Percentiles rank a stretch among this genome's conserved stretches.
These are phyloP conservation scores for Stenurella melanura DNA, from an alignment of 2,888 invertebrate species.

Conservation along the genomic window DNA sequence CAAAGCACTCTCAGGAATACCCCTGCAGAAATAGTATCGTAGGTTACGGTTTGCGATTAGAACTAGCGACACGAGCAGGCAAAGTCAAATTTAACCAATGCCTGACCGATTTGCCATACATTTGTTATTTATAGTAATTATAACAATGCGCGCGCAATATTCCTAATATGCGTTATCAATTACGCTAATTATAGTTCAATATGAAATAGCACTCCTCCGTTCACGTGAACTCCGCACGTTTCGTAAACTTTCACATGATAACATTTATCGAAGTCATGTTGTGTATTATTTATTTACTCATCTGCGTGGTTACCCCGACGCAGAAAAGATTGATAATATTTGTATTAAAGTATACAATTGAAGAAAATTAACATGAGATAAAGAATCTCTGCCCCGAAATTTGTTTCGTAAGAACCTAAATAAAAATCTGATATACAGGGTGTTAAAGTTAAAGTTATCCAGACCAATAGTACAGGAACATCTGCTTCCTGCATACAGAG, in stretches of 20 bases:
- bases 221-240: slow-evolving; percentile 40
- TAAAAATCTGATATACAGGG: too few species aligned
- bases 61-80: slow-evolving; percentile 27
- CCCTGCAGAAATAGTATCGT: slow-evolving; percentile 1
- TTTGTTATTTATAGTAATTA: slow-evolving; percentile 45
- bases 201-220: slow-evolving; percentile 25
- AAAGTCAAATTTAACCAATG: slow-evolving; percentile 41
- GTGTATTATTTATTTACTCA: slow-evolving; percentile 23
- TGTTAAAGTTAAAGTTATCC: too few species aligned
- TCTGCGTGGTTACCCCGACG: neutral
- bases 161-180: slow-evolving; percentile 28
- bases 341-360: too few species aligned
- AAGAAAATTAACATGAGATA: too few species aligned
- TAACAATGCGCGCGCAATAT: slow-evolving; percentile 38
- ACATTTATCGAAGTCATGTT: neutral
- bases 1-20: neutral
- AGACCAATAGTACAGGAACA: too few species aligned
- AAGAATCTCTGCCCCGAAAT: too few species aligned
- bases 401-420: too few species aligned
- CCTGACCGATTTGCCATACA: slow-evolving; percentile 27
- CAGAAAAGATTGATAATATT: neutral
- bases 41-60: neutral
- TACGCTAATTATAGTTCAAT: slow-evolving; percentile 21
- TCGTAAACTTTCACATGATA: slow-evolving; percentile 20
- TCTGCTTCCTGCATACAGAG: too few species aligned